Evolutionary conservation across 2,888 invertebrate species (phyloP), one percentile per base, ranked within the genome.

Genomic region (Oligia strigilis): DNA sequence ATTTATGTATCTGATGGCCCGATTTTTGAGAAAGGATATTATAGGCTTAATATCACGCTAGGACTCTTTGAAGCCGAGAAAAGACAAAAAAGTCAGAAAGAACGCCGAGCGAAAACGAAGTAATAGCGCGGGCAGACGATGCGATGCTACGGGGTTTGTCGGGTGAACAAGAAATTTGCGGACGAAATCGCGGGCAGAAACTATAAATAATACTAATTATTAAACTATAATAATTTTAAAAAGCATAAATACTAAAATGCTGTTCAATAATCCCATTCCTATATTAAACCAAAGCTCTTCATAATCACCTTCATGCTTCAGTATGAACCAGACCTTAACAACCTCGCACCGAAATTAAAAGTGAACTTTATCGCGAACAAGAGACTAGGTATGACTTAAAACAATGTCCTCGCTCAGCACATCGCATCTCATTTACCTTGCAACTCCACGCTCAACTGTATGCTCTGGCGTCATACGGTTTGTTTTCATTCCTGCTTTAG

Each of bases 331-430:
- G 60, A 62, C 89, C 80, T 83, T 86, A 81, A 77, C 78, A 72
- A 85, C 85, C 92, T 93, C 90, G 91, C 90, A 91, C 91, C 88
- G 86, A 95, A 95, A 95, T 95, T 94, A 95, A 95, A 95, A 95
- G 94, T 94, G 95, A 94, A 94, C 93, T 95, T 93, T 92, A 89
- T 85, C 89, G 85, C 86, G 88, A 91, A 93, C 92, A 92, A 92
- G 92, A 92, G 92, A 92, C 91, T 86, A 90, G 92, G 91, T 93
- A 93, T 93, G 92, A 94, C 92, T 93, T 93, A 90, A 94, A 95
- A 95, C 94, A 95, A 94, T 94, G 93, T 93, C 92, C 89, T 84
- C 89, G 85, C 91, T 87, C 88, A 89, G 90, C 91, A 90, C 89
- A 91, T 91, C 92, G 92, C 94, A 93, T 94, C 93, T 94, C 95